These are phyloP conservation scores for Nezara viridula DNA, from an alignment of 2,888 invertebrate genomes.

Conservation along the genomic window DNA sequence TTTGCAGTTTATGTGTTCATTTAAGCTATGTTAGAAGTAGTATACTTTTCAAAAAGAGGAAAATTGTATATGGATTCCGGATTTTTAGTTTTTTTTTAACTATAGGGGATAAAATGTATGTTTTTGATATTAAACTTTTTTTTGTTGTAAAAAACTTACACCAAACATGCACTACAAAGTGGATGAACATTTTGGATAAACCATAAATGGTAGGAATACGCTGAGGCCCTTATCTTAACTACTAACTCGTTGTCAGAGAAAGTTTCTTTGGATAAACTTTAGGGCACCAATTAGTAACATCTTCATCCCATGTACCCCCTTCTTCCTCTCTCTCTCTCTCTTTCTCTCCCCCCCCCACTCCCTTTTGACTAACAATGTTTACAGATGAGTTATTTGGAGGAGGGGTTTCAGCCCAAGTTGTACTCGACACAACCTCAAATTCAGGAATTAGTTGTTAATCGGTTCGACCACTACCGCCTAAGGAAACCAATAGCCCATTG, in stretches of 20 bases:
- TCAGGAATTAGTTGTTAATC: not conserved
- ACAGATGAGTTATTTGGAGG: not conserved
- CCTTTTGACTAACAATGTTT: constrained; percentile 3
- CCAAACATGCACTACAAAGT: no score
- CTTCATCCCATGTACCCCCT: not conserved
- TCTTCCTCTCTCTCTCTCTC: no score
- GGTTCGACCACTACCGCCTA: not conserved
- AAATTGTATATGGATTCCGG: no score
- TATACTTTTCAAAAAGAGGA: no score
- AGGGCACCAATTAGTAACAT: not conserved
- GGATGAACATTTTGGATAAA: not conserved
- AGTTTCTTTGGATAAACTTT: not conserved
- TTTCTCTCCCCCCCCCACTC: no score
- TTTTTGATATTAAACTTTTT: no score
- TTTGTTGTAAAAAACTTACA: no score
- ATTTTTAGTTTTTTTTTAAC: no score
- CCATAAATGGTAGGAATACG: not conserved
- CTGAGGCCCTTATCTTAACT: not conserved
- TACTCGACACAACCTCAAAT: not conserved
- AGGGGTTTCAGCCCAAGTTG: not conserved
- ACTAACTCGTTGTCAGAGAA: not conserved
- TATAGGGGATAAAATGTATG: no score
- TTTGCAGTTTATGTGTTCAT: no score
- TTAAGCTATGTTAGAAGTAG: no score
- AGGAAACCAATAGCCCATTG: not conserved